phyloP scores from a whole-genome alignment of 2,888 invertebrate genomes.

The Boloria euphrosyne region DNA sequence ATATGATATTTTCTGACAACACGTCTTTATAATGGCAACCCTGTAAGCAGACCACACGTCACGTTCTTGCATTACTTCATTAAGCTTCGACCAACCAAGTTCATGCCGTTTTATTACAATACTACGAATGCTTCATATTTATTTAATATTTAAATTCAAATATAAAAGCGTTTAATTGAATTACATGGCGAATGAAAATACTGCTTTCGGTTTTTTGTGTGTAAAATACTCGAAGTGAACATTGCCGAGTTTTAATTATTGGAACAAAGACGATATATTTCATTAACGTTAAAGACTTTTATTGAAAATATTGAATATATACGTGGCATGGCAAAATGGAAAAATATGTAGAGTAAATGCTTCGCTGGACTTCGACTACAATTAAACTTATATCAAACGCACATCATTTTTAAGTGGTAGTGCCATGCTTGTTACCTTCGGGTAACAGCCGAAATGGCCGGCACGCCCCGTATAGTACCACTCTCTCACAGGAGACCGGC shows the following conservation, averaged over 20 bases:
- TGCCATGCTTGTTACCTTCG: too few relatives aligned
- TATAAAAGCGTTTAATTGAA: constrained; percentile 11
- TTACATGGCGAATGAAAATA: constrained; percentile 9
- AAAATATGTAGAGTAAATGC: too few relatives aligned
- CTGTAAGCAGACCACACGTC: background rate
- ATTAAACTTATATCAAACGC: too few relatives aligned
- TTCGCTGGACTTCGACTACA: too few relatives aligned
- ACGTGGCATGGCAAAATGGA: too few relatives aligned
- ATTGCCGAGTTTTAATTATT: constrained; percentile 6
- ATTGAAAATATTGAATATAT: background rate
- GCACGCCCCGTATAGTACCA: too few relatives aligned
- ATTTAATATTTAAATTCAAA: constrained; percentile 15
- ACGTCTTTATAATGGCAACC: constrained; percentile 8
- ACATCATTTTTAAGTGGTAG: too few relatives aligned
- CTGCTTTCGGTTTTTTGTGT: background rate
- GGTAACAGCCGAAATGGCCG: too few relatives aligned
- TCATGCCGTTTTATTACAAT: constrained; percentile 18
- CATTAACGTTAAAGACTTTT: background rate
- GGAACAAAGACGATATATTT: background rate
- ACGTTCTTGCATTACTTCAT: constrained; percentile 20
- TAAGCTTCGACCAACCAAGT: constrained; percentile 21
- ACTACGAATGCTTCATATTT: constrained; percentile 4
- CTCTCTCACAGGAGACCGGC: too few relatives aligned
- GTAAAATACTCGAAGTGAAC: constrained; percentile 5
- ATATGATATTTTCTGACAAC: too few relatives aligned